Base-by-base conservation (phyloP, 2,797 vertebrate species). In the Hozukius guyotensis region DNA sequence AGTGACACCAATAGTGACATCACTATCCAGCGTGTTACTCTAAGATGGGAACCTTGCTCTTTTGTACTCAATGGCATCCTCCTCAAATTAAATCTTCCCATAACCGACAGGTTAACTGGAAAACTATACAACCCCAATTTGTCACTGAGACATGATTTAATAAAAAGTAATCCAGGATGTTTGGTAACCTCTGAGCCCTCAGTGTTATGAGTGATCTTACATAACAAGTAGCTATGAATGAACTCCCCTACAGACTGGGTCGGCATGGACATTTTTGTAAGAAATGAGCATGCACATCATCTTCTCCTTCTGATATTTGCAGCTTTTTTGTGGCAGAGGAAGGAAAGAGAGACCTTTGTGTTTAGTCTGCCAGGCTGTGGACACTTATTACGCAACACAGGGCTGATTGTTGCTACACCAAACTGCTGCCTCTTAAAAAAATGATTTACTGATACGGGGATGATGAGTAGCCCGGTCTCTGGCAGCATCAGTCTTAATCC, bases 401-500 rank as follows among this genome's bases (percentile, higher is more conserved):
- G 29, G 12, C 32, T 20, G 38, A 62, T 63, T 64, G 74, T 36
- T 77, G 60, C 1, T 24, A 11, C 24, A 56, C 52, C 20, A 79
- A 61, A 82, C 22, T 80, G 65, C 75, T 56, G 18, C 55, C 65
- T 78, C 49, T 72, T n/a, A 5, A 78, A 32, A 31, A 63, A 84
- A 81, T 24, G 27, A 78, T 64, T 25, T 64, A 53, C 79, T 69
- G 78, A 79, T 49, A n/a, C 12, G n/a, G 42, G 66, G 70, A 61
- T 32, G 80, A 85, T 46, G 80, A 66, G 74, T 49, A 38, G 72
- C 75, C 7, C 24, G 2, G 56, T 34, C 22, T 78, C 52, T 36
- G 77, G 69, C 64, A 24, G 22, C 36, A 49, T 60, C 69, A 10
- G 4, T 31, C 77, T 81, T 85, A 87, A 89, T 90, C 80, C 2